phyloP scores from a whole-genome alignment of 2,113 vertebrate species.

The Alligator sinensis region DNA sequence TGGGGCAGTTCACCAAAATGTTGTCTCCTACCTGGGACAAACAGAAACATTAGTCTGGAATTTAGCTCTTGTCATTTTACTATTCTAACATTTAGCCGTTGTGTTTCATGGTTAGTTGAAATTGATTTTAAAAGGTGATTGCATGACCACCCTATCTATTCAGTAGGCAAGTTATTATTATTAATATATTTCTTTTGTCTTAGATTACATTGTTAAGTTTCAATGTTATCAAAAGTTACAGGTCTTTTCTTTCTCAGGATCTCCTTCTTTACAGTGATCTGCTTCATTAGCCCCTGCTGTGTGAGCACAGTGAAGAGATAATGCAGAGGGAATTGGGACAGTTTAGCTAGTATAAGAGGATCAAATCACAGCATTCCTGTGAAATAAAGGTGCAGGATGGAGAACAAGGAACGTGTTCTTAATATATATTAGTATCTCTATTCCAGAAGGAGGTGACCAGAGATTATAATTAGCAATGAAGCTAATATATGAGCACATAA shows the following conservation, averaged over 20 bases:
- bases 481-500: slow-evolving; percentile 64
- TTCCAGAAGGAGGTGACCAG: slow-evolving; percentile 61
- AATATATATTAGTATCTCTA: slow-evolving; percentile 58
- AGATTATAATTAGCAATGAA: slow-evolving; percentile 72
- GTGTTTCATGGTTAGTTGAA: neutral
- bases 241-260: neutral
- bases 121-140: neutral
- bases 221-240: slow-evolving; percentile 45
- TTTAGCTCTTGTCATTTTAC: neutral
- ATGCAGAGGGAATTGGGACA: neutral
- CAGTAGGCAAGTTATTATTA: neutral
- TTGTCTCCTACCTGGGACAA: neutral
- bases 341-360: slow-evolving; percentile 16
- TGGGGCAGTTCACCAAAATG: rapidly evolving
- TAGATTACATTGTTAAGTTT: slow-evolving; percentile 26
- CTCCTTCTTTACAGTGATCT: slow-evolving; percentile 13
- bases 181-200: slow-evolving; percentile 21
- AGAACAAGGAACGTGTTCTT: slow-evolving; percentile 42
- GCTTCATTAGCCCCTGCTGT: neutral
- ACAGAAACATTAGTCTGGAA: rapidly evolving
- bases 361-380: slow-evolving; percentile 39
- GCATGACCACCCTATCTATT: neutral
- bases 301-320: slow-evolving; percentile 1
- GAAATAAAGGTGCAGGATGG: slow-evolving; percentile 29
- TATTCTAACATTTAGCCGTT: neutral